Evolutionary conservation across 2,888 invertebrate genomes (phyloP).

Genomic region (Dermolepida albohirtum): DNA sequence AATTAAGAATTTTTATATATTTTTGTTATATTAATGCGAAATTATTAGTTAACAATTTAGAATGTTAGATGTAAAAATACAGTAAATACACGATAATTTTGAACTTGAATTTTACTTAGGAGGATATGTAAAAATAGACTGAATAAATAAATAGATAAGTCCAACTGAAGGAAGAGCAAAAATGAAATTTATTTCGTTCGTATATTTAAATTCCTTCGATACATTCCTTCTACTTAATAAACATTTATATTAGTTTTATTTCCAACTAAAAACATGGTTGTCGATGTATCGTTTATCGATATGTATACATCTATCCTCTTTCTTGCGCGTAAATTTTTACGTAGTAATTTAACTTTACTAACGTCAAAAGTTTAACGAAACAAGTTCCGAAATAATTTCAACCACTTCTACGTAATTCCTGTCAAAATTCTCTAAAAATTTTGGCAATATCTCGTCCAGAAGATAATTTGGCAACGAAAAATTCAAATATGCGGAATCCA

Average conservation of each 20-base stretch:
- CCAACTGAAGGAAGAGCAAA: neutral
- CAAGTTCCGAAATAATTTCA: slow-evolving; percentile 12
- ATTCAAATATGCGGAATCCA: slow-evolving; percentile 11
- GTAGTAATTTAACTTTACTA: neutral
- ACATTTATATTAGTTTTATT: slow-evolving; percentile 16
- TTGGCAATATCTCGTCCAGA: slow-evolving; percentile 11
- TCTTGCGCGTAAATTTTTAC: neutral
- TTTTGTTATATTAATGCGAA: too few species aligned
- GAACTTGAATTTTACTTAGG: neutral
- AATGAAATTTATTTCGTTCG: slow-evolving; percentile 13
- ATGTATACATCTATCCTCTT: neutral
- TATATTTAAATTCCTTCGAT: slow-evolving; percentile 5
- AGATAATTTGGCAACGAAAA: slow-evolving; percentile 19
- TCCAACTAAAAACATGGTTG: slow-evolving; percentile 3
- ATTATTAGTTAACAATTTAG: too few species aligned
- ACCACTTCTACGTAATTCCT: slow-evolving; percentile 16
- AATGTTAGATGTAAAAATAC: too few species aligned
- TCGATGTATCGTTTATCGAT: slow-evolving; percentile 4
- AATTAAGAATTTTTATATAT: too few species aligned
- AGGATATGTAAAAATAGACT: slow-evolving; percentile 1
- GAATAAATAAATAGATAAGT: neutral
- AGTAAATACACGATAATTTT: too few species aligned
- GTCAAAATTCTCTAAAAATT: slow-evolving; percentile 13
- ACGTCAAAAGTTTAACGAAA: slow-evolving; percentile 10
- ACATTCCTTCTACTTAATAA: slow-evolving; percentile 16